These are phyloP conservation scores for Apis cerana DNA, from an alignment of 1,140 invertebrate species.

Conservation along the genomic window DNA sequence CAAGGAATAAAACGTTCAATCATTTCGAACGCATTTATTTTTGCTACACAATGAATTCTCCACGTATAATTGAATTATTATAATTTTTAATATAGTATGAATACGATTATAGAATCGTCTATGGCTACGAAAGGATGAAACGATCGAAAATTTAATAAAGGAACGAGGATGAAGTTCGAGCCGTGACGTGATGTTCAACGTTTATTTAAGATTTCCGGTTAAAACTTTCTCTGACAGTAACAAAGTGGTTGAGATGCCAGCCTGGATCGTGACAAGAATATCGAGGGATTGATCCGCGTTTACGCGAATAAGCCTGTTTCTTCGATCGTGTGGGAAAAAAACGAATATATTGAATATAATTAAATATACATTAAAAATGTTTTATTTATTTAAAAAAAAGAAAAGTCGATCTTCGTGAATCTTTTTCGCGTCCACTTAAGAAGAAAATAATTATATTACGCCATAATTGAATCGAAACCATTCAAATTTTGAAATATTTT, in stretches of 20 bases:
- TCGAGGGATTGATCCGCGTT: neutral
- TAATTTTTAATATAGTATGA: neutral
- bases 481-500: too few relatives aligned
- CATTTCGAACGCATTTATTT: too few relatives aligned
- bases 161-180: neutral
- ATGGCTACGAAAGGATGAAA: neutral
- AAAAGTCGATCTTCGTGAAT: too few relatives aligned
- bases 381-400: too few relatives aligned
- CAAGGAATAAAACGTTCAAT: too few relatives aligned
- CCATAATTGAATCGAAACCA: too few relatives aligned
- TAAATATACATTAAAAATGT: too few relatives aligned
- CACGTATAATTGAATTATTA: neutral
- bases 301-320: neutral
- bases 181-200: neutral
- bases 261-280: conserved; percentile 20
- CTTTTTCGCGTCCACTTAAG: too few relatives aligned
- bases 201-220: conserved; percentile 3
- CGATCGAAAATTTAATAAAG: neutral
- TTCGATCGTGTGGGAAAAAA: too few relatives aligned
- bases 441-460: too few relatives aligned
- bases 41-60: too few relatives aligned
- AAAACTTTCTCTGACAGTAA: conserved; percentile 32
- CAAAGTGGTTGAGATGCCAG: conserved; percentile 22
- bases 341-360: too few relatives aligned
- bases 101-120: neutral